A percentile compares a stretch with the other conserved stretches of the same genome.
These are phyloP conservation scores for Pachyuromys duprasi DNA, from an alignment of 2,797 vertebrate species.

Conservation along the genomic window DNA sequence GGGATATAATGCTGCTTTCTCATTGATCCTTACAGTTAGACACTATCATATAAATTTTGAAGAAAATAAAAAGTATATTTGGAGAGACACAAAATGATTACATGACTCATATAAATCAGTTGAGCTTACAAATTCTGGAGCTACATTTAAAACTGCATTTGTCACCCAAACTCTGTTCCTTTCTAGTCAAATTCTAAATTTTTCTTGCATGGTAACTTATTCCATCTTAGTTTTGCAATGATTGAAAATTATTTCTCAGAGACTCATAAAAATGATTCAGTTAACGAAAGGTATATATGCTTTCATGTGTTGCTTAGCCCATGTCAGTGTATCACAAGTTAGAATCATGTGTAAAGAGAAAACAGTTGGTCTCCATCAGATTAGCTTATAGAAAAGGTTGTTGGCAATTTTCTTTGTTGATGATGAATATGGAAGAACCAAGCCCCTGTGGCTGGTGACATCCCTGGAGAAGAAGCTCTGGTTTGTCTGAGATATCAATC, in stretches of 20 bases:
- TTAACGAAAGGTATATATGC: neutral
- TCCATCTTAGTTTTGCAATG: neutral
- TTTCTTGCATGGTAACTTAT: neutral
- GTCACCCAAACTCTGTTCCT: neutral
- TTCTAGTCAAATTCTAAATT: slow-evolving; percentile 5
- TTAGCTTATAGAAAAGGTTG: neutral
- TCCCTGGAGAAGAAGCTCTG: neutral
- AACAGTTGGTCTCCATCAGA: neutral
- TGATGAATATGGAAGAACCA: no score
- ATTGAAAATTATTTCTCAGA: neutral
- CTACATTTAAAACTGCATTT: slow-evolving; percentile 21
- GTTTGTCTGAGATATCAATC: neutral
- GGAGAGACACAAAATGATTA: slow-evolving; percentile 12
- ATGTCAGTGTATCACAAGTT: neutral
- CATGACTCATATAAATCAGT: neutral
- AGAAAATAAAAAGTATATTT: slow-evolving; percentile 2
- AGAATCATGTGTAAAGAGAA: no score
- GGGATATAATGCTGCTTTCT: neutral
- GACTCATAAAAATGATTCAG: neutral
- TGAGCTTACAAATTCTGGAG: slow-evolving; percentile 5
- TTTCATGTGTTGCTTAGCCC: neutral
- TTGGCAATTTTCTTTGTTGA: neutral
- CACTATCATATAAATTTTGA: slow-evolving; percentile 1
- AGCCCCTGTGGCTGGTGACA: no score
- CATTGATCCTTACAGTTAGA: neutral